Base-by-base conservation (phyloP, 2,113 vertebrate genomes). In the Otocyon megalotis region DNA sequence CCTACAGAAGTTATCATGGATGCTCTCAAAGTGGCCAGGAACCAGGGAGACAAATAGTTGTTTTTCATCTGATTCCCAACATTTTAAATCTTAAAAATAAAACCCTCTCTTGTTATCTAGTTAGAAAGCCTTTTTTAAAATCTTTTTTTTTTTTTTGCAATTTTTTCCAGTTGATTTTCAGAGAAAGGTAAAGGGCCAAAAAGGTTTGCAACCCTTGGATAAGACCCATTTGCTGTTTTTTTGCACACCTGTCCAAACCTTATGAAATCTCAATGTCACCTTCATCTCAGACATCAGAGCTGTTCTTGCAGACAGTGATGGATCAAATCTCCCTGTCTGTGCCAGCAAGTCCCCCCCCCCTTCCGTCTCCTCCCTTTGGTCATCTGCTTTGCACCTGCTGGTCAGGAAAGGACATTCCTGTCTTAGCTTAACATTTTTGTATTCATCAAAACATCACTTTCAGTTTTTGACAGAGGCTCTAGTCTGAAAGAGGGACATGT, bases 241-340 rank as follows among this genome's bases (percentile, higher is more conserved):
- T 63, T 8, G 10, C 26, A 30, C n/a, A 97, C 90, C 92, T 96
- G 93, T 37, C 80, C 81, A 88, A 32, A 7, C 76, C 76, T n/a
- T 20, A 28, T 72, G 77, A 71, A 81, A 95, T 62, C 71, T 90
- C 95, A 97, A 89, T 32, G 94, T 97, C 95, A 96, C 95, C 81
- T 97, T 96, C 0, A 26, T 85, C 94, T 97, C 96, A 69, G 77
- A 92, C 98, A 77, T 96, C 95, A 84, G 62, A 28, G 72, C 28
- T 26, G 35, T 62, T 71, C 69, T n/a, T n/a, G 32, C 37, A 35
- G 79, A 76, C 0, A 3, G 81, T 2, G 65, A 43, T 30, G 22
- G 90, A 96, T 94, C 83, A 74, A 56, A 81, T 96, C 80, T 48
- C 76, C 67, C 32, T 48, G 11, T 79, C 22, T 5, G 69, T 50